Evolutionary conservation across 2,888 invertebrate species (phyloP), one percentile per base, ranked within the genome.

Genomic region (Chelonus formosanus): DNA sequence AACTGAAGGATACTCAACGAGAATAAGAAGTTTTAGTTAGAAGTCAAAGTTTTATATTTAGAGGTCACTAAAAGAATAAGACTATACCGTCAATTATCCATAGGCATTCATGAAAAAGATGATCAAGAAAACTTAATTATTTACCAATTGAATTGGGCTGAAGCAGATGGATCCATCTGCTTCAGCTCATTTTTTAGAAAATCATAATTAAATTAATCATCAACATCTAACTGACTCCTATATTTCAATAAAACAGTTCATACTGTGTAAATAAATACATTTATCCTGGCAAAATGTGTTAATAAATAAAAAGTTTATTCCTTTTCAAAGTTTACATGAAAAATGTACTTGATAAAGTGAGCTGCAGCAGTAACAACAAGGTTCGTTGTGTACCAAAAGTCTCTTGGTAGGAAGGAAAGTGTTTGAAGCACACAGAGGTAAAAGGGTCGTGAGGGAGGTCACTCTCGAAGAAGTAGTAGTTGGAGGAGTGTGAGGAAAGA

Each of bases 371-470:
- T 52, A 31, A 32, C 20, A 54, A 5, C 34, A n/a, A 57, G 60
- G 52, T 61, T 47, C 45, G 53, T 63, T 61, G 65, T 71, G 65
- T 65, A 63, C 48, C 62, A 48, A 48, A 47, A 4, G 53, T 48
- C 59, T 44, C 40, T 34, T 53, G 44, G 59, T 36, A 40, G 40
- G 65, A 52, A 50, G 65, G 71, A 74, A 76, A 75, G 74, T 73
- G 70, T 70, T 58, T 60, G 70, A 69, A 68, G 65, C 70, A 75
- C 69, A 68, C 55, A 73, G 76, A 78, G 80, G 77, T 78, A 79
- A 79, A 78, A 78, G 78, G 80, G 77, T 82, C 80, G 79, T 67
- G 68, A 70, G 71, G 73, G 79, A 82, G 82, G 82, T 82, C 82
- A 81, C 76, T 79, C 74, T 70, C 76, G 77, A 77, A 78, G 78